Evolutionary conservation across 2,888 invertebrate species (phyloP).

Genomic region (Parnassius mnemosyne): DNA sequence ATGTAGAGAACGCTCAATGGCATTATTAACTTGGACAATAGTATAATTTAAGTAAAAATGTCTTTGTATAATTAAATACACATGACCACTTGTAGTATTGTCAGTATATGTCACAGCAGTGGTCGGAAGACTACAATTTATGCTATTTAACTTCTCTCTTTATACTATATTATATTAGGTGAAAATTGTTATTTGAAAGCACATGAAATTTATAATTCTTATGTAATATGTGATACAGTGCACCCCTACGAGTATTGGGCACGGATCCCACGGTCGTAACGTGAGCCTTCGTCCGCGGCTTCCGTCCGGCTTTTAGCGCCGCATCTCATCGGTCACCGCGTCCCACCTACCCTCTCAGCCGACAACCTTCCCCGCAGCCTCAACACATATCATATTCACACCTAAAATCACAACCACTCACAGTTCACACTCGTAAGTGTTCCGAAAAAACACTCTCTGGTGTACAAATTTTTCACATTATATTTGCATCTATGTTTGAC

Average conservation of each 20-base stretch:
- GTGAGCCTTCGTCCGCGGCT: conserved; percentile 73
- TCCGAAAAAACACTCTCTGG: conserved; percentile 12
- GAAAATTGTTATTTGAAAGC: no score
- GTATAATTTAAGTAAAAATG: no score
- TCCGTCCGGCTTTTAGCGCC: conserved; percentile 80
- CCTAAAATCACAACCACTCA: conserved; percentile 26
- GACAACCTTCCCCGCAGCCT: conserved; percentile 30
- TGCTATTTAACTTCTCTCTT: no score
- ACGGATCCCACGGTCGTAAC: conserved; percentile 76
- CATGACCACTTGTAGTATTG: no score
- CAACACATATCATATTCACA: conserved; percentile 29
- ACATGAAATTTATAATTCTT: no score
- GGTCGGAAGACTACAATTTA: no score
- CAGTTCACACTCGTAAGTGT: conserved; percentile 21
- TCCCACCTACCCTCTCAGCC: conserved; percentile 30
- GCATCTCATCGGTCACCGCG: conserved; percentile 55
- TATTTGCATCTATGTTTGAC: no score
- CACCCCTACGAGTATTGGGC: conserved; percentile 66
- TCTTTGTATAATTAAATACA: no score
- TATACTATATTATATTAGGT: no score
- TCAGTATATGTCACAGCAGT: no score
- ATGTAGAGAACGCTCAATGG: no score
- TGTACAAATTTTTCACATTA: not conserved
- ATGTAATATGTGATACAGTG: conserved; percentile 8
- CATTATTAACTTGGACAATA: no score